These are phyloP conservation scores for Laticauda colubrina DNA, from an alignment of 2,113 vertebrate species.

Conservation along the genomic window DNA sequence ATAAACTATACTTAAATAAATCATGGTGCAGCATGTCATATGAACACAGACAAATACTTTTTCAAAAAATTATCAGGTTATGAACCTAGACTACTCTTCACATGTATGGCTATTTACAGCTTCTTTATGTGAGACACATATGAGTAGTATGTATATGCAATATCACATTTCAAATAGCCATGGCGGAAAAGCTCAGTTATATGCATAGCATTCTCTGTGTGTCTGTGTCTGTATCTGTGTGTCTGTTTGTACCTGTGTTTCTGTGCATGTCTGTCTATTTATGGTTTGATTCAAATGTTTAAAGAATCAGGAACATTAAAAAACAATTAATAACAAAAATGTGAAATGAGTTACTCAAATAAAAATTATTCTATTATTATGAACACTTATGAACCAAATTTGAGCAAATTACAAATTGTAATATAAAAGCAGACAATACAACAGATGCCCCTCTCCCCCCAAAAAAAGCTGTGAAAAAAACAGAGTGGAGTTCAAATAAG, in stretches of 20 bases:
- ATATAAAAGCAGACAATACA: not conserved
- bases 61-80: not conserved
- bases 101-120: not conserved
- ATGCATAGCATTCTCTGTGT: not conserved
- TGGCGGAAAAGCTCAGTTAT: not conserved
- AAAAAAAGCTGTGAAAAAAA: not conserved
- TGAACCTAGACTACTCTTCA: not conserved
- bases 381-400: not conserved
- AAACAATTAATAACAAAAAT: not conserved
- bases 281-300: not conserved
- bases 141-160: not conserved
- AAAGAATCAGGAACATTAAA: not conserved
- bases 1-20: not conserved
- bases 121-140: not conserved
- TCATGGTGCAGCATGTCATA: not conserved
- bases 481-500: not conserved
- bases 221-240: not conserved
- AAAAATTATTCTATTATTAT: not conserved
- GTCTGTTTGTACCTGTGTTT: not conserved
- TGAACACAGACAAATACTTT: not conserved
- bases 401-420: not conserved
- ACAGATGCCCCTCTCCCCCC: not conserved
- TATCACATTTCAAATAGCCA: not conserved
- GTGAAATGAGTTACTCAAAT: not conserved
- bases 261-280: not conserved